phyloP scores from a whole-genome alignment of 1,140 invertebrate genomes.

The Alviniconcha marisindica region DNA sequence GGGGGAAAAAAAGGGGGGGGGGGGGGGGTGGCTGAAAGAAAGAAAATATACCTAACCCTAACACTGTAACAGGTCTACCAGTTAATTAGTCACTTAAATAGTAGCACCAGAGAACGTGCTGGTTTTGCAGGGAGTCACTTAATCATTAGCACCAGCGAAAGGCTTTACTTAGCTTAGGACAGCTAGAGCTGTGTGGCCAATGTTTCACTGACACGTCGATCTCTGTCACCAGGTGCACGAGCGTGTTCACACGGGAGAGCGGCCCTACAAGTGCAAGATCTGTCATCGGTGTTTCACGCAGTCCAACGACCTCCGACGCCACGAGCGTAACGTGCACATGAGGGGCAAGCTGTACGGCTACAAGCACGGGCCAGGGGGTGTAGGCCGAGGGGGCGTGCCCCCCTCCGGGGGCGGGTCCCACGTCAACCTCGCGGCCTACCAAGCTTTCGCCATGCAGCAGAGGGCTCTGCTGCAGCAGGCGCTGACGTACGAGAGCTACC shows the following conservation, averaged over 20 bases:
- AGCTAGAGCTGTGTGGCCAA: too few relatives aligned
- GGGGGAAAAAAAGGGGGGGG: too few relatives aligned
- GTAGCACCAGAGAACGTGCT: neutral
- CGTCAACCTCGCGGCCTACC: constrained; percentile 69
- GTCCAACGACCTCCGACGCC: constrained; percentile 70
- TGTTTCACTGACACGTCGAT: too few relatives aligned
- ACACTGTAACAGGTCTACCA: too few relatives aligned
- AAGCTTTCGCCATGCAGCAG: constrained; percentile 71
- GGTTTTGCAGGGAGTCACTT: too few relatives aligned
- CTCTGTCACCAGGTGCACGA: constrained; percentile 61
- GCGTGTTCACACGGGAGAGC: constrained; percentile 70
- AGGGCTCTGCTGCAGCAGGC: constrained; percentile 69
- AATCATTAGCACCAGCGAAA: too few relatives aligned
- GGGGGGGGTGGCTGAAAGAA: too few relatives aligned
- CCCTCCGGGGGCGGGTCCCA: constrained; percentile 38
- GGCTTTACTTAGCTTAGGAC: too few relatives aligned
- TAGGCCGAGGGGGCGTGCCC: neutral
- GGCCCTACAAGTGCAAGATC: constrained; percentile 73
- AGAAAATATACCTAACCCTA: too few relatives aligned
- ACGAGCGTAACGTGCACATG: constrained; percentile 73
- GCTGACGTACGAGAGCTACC: constrained; percentile 67
- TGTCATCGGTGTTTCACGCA: constrained; percentile 73
- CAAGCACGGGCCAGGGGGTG: constrained; percentile 39
- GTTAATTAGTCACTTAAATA: neutral
- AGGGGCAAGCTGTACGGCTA: constrained; percentile 68